These are phyloP conservation scores for Papilio machaon DNA, from an alignment of 1,140 invertebrate genomes.

Conservation along the genomic window DNA sequence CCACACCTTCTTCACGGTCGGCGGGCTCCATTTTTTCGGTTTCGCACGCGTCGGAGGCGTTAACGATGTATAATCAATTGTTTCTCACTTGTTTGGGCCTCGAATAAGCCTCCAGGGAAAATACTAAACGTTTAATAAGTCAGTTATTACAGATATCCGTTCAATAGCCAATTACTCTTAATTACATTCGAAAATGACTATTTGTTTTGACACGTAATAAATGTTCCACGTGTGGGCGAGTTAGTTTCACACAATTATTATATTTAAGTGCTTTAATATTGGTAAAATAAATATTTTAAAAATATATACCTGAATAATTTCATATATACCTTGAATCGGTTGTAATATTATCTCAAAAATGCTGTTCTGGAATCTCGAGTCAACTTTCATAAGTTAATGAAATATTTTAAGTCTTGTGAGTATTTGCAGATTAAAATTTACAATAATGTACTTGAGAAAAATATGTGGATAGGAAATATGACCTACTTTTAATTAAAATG, in stretches of 20 bases:
- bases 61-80: slow-evolving; percentile 66
- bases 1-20: slow-evolving; percentile 63
- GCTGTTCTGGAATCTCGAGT: slow-evolving; percentile 3
- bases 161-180: slow-evolving; percentile 48
- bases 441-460: background rate
- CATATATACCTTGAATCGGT: background rate
- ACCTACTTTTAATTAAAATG: background rate
- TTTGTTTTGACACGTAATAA: slow-evolving; percentile 16
- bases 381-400: slow-evolving; percentile 27
- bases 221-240: background rate
- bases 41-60: slow-evolving; percentile 69
- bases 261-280: background rate
- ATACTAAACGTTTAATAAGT: slow-evolving; percentile 43
- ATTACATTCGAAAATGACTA: slow-evolving; percentile 40
- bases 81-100: slow-evolving; percentile 57
- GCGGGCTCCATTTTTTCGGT: slow-evolving; percentile 66
- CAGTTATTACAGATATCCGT: slow-evolving; percentile 43
- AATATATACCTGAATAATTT: background rate
- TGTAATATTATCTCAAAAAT: background rate
- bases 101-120: slow-evolving; percentile 47
- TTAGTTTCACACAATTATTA: background rate
- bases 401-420: background rate
- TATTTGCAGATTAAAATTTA: background rate
- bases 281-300: background rate
- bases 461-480: background rate